Evolutionary conservation across 1,140 invertebrate genomes (phyloP).

Genomic region (Carposina sasakii): DNA sequence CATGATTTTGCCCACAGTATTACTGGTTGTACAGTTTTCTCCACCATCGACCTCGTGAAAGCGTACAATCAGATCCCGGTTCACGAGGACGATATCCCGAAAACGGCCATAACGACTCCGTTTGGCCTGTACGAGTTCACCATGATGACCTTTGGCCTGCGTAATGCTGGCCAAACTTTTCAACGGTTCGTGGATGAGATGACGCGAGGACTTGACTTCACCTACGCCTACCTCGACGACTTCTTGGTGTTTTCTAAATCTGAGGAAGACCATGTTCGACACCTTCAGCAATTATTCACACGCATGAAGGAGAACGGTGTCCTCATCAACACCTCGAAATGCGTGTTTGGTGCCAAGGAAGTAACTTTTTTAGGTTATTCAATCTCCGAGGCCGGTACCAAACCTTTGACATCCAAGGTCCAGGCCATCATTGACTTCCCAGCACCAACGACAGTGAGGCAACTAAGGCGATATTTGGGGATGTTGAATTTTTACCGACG

Average conservation of each 20-base stretch:
- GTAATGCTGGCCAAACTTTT: constrained; percentile 60
- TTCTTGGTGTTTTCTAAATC: constrained; percentile 42
- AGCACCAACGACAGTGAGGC: constrained; percentile 32
- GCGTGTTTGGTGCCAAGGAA: constrained; percentile 19
- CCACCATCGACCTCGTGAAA: too few relatives aligned
- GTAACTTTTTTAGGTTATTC: constrained; percentile 35
- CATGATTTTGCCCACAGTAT: too few relatives aligned
- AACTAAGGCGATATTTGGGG: constrained; percentile 53
- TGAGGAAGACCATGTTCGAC: constrained; percentile 32
- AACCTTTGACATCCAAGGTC: constrained; percentile 27
- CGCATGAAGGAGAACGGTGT: constrained; percentile 32
- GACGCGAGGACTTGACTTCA: constrained; percentile 43
- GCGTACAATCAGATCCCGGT: too few relatives aligned
- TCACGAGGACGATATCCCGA: too few relatives aligned
- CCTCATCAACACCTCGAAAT: constrained; percentile 30
- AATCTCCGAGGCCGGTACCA: constrained; percentile 36
- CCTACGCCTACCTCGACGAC: constrained; percentile 54
- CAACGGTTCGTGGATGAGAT: constrained; percentile 68
- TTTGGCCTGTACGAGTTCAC: too few relatives aligned
- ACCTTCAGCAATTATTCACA: constrained; percentile 29
- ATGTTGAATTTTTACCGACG: constrained; percentile 53
- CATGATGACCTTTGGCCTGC: too few relatives aligned
- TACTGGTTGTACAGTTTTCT: too few relatives aligned
- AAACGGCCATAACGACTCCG: too few relatives aligned
- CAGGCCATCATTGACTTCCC: constrained; percentile 35